Base-by-base conservation (phyloP, 2,888 invertebrate genomes). In the Drosophila aldrichi region DNA sequence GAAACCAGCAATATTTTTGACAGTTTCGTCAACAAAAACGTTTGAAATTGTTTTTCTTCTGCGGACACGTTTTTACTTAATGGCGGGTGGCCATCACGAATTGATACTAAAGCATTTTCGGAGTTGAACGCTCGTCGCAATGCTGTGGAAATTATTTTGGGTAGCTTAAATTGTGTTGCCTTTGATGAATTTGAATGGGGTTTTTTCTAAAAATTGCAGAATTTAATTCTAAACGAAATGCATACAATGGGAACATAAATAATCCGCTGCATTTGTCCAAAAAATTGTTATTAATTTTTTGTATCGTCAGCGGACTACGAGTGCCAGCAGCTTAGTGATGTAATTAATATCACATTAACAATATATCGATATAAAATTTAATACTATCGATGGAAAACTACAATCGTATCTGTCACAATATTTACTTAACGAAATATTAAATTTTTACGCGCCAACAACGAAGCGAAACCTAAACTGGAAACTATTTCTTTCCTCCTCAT, bases 11-110 rank as follows among this genome's bases (percentile, higher is more conserved):
- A 85, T 89, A 91, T 92, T 90, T 81, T 81, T 65, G 74, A 74
- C 77, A 82, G 87, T 88, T 92, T 88, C 81, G 88, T 79, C 81
- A 80, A 83, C 81, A 80, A 85, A 91, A 90, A 88, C 90, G 85
- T 83, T 82, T 74, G 78, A 88, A 91, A 90, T 91, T 92, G 89
- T 91, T 92, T 91, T 92, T 92, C 91, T 79, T 91, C 88, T 91
- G 90, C 87, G 92, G 92, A 91, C 93, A 92, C 93, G 92, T 92
- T 92, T 92, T 92, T 91, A 92, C 92, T 92, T 90, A 92, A 92
- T 93, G 92, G 91, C 91, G 92, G 89, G 85, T 89, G 88, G 83
- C 84, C 83, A 85, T 88, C 78, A 82, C 81, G 80, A 87, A 72
- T 87, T 89, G 80, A 79, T 79, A 79, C 81, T 78, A 81, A 84